These are phyloP conservation scores for Pitangus sulphuratus DNA, from an alignment of 2,797 vertebrate genomes.

Conservation along the genomic window DNA sequence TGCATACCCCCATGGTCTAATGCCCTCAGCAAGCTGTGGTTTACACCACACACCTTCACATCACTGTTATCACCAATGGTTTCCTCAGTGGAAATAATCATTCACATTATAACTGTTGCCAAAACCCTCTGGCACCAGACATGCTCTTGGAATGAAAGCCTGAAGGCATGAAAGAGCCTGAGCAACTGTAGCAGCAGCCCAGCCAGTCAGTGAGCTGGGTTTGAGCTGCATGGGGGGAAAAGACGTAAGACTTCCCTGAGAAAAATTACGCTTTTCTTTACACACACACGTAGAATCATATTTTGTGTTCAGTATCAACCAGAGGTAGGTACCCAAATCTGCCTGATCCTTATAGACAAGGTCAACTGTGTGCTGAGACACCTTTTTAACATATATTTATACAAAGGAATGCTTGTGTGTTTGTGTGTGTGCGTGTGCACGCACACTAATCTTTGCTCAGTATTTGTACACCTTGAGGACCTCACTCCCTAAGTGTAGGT, in stretches of 20 bases:
- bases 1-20: not conserved
- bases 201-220: not conserved
- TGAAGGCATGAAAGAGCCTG: not conserved
- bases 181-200: not conserved
- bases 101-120: slow-evolving; percentile 16
- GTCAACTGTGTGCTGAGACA: rapidly evolving
- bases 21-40: slow-evolving; percentile 26
- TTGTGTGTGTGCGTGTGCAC: rapidly evolving
- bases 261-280: not conserved
- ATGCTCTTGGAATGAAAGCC: slow-evolving; percentile 23
- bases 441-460: not conserved
- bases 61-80: slow-evolving; percentile 15
- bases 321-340: not conserved
- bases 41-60: slow-evolving; percentile 8
- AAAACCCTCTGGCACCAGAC: slow-evolving; percentile 60
- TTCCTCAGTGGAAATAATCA: slow-evolving; percentile 63
- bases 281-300: rapidly evolving
- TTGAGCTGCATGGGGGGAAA: rapidly evolving
- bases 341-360: not conserved
- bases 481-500: not conserved
- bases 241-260: not conserved
- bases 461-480: not conserved
- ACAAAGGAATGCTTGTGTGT: not conserved
- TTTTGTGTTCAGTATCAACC: not conserved
- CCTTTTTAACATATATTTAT: not conserved